A percentile compares a stretch with the other conserved stretches of the same genome.
phyloP scores from a whole-genome alignment of 2,113 vertebrate species.

The Benitochromis conjunctus region DNA sequence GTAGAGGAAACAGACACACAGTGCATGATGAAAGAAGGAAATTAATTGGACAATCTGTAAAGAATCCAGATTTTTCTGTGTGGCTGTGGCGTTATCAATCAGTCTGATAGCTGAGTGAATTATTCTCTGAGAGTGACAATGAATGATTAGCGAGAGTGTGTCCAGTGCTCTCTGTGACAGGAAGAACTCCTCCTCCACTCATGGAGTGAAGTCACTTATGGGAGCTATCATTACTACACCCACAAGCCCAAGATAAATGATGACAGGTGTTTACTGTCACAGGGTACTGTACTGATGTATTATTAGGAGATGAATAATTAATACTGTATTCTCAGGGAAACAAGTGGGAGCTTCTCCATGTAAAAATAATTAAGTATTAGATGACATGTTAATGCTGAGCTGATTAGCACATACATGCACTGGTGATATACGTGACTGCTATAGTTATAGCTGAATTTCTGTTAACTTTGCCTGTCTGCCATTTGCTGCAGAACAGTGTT shows the following conservation, averaged over 20 bases:
- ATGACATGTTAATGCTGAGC: neutral
- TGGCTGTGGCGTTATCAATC: slow-evolving; percentile 3
- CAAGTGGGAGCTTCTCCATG: neutral
- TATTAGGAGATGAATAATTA: neutral
- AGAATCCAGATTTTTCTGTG: neutral
- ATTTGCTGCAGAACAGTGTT: neutral
- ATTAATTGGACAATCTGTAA: slow-evolving; percentile 30
- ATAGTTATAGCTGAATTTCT: neutral
- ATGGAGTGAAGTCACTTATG: neutral
- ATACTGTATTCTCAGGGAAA: neutral
- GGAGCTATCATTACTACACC: neutral
- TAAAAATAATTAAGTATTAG: neutral
- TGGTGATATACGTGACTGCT: neutral
- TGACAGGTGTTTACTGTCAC: neutral
- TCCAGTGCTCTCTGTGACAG: slow-evolving; percentile 2
- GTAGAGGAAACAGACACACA: neutral
- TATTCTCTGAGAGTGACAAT: slow-evolving; percentile 27
- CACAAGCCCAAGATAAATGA: neutral
- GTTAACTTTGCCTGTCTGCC: neutral
- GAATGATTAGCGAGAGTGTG: slow-evolving; percentile 11
- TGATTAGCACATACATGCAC: neutral
- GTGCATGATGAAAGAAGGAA: neutral
- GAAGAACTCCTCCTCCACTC: neutral
- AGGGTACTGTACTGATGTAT: neutral
- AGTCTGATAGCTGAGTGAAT: slow-evolving; percentile 18